These are phyloP conservation scores for Strigamia maritima DNA, from an alignment of 2,888 invertebrate genomes.

Conservation along the genomic window DNA sequence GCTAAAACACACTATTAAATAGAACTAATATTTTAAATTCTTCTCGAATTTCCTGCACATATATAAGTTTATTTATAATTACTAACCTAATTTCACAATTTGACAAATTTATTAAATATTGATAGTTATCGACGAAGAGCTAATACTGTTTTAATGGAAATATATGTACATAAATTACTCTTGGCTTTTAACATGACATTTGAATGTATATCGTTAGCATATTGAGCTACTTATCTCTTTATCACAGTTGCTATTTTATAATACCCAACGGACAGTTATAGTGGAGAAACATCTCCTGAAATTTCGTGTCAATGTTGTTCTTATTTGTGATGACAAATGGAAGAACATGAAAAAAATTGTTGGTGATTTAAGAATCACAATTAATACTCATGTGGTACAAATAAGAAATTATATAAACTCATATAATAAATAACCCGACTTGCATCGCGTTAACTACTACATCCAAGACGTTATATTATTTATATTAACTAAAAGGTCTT, in stretches of 20 bases:
- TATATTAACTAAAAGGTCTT: neutral
- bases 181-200: neutral
- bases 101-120: neutral
- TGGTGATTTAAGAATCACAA: slow-evolving; percentile 1
- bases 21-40: neutral
- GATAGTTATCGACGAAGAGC: neutral
- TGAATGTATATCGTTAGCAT: neutral
- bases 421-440: slow-evolving; percentile 11
- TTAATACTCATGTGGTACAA: slow-evolving; percentile 1
- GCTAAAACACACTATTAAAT: neutral
- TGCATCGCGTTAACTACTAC: neutral
- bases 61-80: neutral
- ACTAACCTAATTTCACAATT: neutral
- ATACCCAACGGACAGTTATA: slow-evolving; percentile 19
- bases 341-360: slow-evolving; percentile 12
- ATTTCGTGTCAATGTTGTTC: neutral
- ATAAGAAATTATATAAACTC: neutral
- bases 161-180: neutral
- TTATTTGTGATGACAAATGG: neutral
- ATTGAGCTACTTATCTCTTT: neutral
- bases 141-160: neutral
- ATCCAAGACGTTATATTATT: slow-evolving; percentile 13
- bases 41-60: neutral
- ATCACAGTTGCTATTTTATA: slow-evolving; percentile 21
- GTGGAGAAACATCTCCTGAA: neutral